Base-by-base conservation (phyloP, 2,797 vertebrate genomes). In the Sebastes jordani region DNA sequence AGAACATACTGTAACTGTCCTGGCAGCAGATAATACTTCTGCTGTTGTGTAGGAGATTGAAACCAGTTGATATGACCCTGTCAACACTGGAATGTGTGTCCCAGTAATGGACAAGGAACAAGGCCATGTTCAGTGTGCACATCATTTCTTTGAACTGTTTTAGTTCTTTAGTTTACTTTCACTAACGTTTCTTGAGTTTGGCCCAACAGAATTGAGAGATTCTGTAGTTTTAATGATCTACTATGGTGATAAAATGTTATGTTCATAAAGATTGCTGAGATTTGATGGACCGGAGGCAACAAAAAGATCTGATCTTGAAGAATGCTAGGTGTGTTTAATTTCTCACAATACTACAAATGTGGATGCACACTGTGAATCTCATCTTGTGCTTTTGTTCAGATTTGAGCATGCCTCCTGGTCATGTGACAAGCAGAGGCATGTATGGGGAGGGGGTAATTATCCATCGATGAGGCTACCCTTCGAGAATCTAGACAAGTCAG, bases 11-110 rank as follows among this genome's bases (percentile, higher is more conserved):
- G 38, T 16, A 76, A 84, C 13, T 55, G 20, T 91, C 87, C 78
- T 74, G 70, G 79, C 63, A 76, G 25, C 46, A 86, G 82, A 88
- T 88, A 88, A 91, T 8, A 4, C 18, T 8, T 49, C 46, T 49
- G 46, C 46, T 89, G 84, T 82, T 88, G 34, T 23, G 80, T 65
- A 67, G 78, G 75, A 80, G 85, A 89, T 86, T 83, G 74, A 91
- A 87, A 81, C 80, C 86, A 88, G 80, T 87, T 76, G 59, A 87
- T 78, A 25, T 20, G 16, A 29, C 38, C 27, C 38, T 32, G 66
- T 92, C 88, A 84, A 71, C 30, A 23, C 73, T 59, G 84, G 72
- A 84, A 89, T 89, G 81, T 76, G 60, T 83, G 82, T 49, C 75
- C 74, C 54, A 68, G 59, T 86, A 83, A 86, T 81, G 80, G n/a